phyloP scores from a whole-genome alignment of 2,797 vertebrate genomes.

The Spinibarbus caldwelli region DNA sequence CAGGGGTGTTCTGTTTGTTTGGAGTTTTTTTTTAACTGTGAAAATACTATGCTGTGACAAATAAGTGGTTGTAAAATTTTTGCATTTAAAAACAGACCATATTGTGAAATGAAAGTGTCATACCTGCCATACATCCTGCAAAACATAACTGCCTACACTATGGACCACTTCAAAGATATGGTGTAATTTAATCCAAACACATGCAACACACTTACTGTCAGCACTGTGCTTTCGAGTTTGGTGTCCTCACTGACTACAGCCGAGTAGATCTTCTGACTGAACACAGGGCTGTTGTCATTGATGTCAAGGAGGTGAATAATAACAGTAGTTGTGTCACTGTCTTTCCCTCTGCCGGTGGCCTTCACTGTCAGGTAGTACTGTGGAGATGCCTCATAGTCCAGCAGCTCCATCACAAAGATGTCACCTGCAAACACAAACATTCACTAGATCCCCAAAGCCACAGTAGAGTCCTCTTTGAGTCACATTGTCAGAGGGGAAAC shows the following conservation, averaged over 20 bases:
- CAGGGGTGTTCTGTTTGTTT: neutral
- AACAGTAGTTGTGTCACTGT: slow-evolving; percentile 83
- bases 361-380: slow-evolving; percentile 86
- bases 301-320: slow-evolving; percentile 83
- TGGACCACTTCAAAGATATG: neutral
- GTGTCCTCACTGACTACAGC: slow-evolving; percentile 83
- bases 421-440: slow-evolving; percentile 70
- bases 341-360: slow-evolving; percentile 80
- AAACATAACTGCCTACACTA: neutral
- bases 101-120: neutral
- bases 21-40: neutral
- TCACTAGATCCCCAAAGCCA: neutral
- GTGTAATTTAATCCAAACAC: slow-evolving; percentile 16
- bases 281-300: slow-evolving; percentile 84
- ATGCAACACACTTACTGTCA: slow-evolving; percentile 70
- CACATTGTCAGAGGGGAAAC: neutral
- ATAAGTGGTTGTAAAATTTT: neutral
- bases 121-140: neutral
- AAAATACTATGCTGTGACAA: neutral
- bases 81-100: neutral
- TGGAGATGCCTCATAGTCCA: slow-evolving; percentile 83
- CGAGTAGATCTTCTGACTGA: slow-evolving; percentile 83
- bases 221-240: slow-evolving; percentile 75
- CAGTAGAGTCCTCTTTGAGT: neutral
- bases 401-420: slow-evolving; percentile 80